Base-by-base conservation (phyloP, 2,797 vertebrate species). In the Phoebastria nigripes region DNA sequence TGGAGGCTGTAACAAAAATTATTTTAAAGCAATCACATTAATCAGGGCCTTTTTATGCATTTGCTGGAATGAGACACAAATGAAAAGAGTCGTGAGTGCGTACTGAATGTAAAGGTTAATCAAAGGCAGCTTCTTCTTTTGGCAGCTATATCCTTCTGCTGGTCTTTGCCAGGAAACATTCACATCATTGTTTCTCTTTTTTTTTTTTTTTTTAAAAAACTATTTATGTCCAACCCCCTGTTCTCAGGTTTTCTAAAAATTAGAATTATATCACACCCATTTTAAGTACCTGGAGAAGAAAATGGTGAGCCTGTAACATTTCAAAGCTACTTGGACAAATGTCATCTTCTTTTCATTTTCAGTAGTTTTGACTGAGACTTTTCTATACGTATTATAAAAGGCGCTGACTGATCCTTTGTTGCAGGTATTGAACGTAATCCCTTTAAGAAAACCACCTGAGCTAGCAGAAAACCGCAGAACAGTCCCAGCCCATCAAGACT, bases 41-140 rank as follows among this genome's bases (percentile, higher is more conserved):
- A 90, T 91, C 74, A 83, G n/a, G 63, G 54, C 33, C 19, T 76
- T 94, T 62, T 87, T 47, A 77, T 73, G 66, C 44, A 70, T 93
- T 92, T 93, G 21, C 39, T 89, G 70, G 80, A 90, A 41, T 56
- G 63, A 95, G 33, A 62, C 41, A 55, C 47, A 88, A 88, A 72
- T 82, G 11, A 91, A 78, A 16, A 82, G 71, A 94, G 58, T 83
- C 62, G 65, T 1, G 2, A 72, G 35, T 24, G 14, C 25, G 22
- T 33, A 51, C 46, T 91, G 67, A 89, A 82, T 21, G 8, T 46
- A 89, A 87, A 94, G 86, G 90, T 95, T 90, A 89, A 92, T 77
- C 83, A 92, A 94, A 94, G 41, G 21, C 70, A 92, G 52, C 41
- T 70, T 67, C 63, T 91, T 94, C 79, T 78, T 82, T 85, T 92